These are phyloP conservation scores for Turritopsis rubra DNA, from an alignment of 30 jellyfish, hydroid and myxozoan species.

Conservation along the genomic window DNA sequence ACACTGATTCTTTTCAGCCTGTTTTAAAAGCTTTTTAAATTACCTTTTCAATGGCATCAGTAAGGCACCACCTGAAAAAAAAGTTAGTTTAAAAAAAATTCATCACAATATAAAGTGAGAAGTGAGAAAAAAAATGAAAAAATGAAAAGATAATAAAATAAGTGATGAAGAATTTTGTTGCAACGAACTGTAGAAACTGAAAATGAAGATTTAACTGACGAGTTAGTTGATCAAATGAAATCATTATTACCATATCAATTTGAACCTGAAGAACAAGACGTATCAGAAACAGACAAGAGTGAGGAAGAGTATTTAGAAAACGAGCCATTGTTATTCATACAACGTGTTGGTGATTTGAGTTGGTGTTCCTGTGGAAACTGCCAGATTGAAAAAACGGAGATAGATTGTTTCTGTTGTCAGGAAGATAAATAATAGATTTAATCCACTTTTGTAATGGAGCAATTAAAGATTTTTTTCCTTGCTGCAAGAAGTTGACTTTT, in stretches of 20 bases:
- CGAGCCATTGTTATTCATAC: not conserved
- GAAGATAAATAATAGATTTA: constrained; percentile 22
- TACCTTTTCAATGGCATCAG: not conserved
- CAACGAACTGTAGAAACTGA: not conserved
- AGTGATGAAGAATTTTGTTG: not conserved
- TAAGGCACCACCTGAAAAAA: not conserved
- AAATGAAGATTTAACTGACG: not conserved
- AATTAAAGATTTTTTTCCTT: constrained; percentile 10
- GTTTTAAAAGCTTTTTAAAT: not conserved
- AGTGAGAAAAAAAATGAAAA: too few relatives aligned
- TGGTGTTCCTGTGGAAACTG: not conserved
- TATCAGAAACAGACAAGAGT: not conserved
- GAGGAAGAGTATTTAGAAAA: not conserved
- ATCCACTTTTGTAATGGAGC: constrained; percentile 29
- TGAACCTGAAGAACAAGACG: not conserved
- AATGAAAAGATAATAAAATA: too few relatives aligned
- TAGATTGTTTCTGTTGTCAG: not conserved
- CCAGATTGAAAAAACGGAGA: not conserved
- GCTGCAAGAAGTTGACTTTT: constrained; percentile 24
- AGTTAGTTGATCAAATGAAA: not conserved
- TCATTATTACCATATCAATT: not conserved
- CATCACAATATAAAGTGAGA: not conserved
- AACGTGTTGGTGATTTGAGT: not conserved
- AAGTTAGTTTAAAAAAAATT: too few relatives aligned
- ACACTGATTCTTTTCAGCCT: not conserved